Evolutionary conservation across 2,888 invertebrate genomes (phyloP), one percentile per base, ranked within the genome.

Genomic region (Dasypolia templi): DNA sequence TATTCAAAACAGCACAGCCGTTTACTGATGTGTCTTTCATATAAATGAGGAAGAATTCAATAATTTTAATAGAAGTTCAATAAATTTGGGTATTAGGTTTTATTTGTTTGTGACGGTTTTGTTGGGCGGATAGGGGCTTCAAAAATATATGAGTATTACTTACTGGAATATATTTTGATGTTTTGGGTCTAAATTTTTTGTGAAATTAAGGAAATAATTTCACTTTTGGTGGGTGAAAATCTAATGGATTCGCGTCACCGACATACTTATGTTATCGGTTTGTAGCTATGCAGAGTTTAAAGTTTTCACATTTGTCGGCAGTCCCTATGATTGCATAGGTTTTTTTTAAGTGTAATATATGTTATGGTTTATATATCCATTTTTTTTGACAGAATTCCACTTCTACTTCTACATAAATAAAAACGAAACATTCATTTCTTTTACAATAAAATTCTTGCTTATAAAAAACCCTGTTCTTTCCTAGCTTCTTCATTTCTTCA

Each of bases 1-100:
- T 94, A 94, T 94, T 94, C 92, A 93, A 94, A 94, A 92, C 91
- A 94, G 92, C 89, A 93, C 91, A 89, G 89, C 88, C 91, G 89
- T 91, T 93, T 92, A 91, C 82, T 82, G 88, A 81, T 78, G 83
- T 75, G 79, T 69, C 83, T 85, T 87, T 91, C 93, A 94, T 94
- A 94, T 90, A 91, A 94, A 94, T 94, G 91, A 93, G 80, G 82
- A 78, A 65, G 68, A 75, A 62, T 81, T 72, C 71, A 72, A 73
- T 64, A 58, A 61, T 59, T 76, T 11, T 55, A 49, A 61, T 65
- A 53, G 7, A 42, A 17, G 6, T 35, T 66, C 17, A 63, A 56
- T n/a, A n/a, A n/a, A n/a, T 80, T 75, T n/a, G 26, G 46, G 32
- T n/a, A 68, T 75, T 63, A 32, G 53, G 72, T 84, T 82, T 82